These are phyloP conservation scores for Passer montanus DNA, from an alignment of 2,113 vertebrate species.

Conservation along the genomic window DNA sequence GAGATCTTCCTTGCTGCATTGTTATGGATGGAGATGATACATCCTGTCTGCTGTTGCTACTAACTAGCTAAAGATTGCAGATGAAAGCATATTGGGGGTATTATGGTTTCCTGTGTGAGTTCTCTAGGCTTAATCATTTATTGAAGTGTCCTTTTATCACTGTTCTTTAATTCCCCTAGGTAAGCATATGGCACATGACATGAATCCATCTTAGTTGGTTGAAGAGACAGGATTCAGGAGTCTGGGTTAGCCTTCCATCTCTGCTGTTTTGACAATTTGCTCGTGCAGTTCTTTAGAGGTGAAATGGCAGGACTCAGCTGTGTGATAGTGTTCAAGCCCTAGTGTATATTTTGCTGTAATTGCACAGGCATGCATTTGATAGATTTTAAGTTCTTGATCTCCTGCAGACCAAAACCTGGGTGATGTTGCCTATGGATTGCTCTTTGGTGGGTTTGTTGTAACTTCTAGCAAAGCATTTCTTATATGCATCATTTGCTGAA, in stretches of 20 bases:
- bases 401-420: not conserved
- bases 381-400: not conserved
- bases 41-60: not conserved
- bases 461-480: not conserved
- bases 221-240: not conserved
- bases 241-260: not conserved
- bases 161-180: not conserved
- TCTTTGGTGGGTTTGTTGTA: not conserved
- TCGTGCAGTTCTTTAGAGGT: not conserved
- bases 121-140: not conserved
- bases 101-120: not conserved
- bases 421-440: not conserved
- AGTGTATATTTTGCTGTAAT: not conserved
- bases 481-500: rapidly evolving
- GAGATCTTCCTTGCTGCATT: not conserved
- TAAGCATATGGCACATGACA: not conserved
- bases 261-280: not conserved
- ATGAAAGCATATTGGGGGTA: not conserved
- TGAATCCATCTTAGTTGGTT: not conserved
- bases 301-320: not conserved
- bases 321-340: not conserved
- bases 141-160: not conserved
- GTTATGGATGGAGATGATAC: not conserved
- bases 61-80: not conserved
- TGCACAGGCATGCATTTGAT: not conserved